phyloP scores from a whole-genome alignment of 1,140 invertebrate genomes.

The Stegodyphus dumicola region DNA sequence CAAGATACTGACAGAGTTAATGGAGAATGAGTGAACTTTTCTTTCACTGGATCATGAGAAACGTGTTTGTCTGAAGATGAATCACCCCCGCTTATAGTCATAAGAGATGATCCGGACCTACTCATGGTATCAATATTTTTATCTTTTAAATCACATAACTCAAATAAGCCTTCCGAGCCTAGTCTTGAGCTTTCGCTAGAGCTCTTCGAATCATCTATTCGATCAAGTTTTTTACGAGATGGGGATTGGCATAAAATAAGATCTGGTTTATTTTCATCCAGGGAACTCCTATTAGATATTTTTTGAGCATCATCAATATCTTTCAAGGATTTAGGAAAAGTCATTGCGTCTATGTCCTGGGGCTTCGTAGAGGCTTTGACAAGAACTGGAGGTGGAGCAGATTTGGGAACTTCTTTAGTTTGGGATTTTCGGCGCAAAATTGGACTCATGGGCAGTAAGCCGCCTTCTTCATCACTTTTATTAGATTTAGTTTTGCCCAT shows the following conservation, averaged over 20 bases:
- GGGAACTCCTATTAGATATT: not conserved
- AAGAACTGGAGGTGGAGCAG: constrained; percentile 10
- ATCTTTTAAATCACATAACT: constrained; percentile 12
- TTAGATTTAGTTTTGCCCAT: constrained; percentile 36
- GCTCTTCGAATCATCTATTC: constrained; percentile 42
- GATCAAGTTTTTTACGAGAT: constrained; percentile 18
- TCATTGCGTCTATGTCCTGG: constrained; percentile 61
- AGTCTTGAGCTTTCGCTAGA: constrained; percentile 37
- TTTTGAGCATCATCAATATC: constrained; percentile 1
- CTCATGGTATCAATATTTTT: constrained; percentile 38
- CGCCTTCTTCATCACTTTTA: constrained; percentile 28
- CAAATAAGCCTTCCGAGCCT: not conserved
- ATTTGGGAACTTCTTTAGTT: constrained; percentile 31
- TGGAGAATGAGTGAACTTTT: constrained; percentile 16
- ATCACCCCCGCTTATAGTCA: constrained; percentile 18
- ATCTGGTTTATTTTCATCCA: constrained; percentile 1
- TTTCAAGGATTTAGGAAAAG: constrained; percentile 32
- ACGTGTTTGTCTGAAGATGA: constrained; percentile 16
- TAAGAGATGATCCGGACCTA: constrained; percentile 30
- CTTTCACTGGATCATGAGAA: constrained; percentile 17
- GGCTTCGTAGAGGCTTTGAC: constrained; percentile 61
- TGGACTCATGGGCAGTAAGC: constrained; percentile 61
- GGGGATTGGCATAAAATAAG: not conserved
- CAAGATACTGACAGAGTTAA: constrained; percentile 16
- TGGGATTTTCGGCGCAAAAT: constrained; percentile 51